phyloP scores from a whole-genome alignment of 2,797 vertebrate species.

The Poecilia picta region DNA sequence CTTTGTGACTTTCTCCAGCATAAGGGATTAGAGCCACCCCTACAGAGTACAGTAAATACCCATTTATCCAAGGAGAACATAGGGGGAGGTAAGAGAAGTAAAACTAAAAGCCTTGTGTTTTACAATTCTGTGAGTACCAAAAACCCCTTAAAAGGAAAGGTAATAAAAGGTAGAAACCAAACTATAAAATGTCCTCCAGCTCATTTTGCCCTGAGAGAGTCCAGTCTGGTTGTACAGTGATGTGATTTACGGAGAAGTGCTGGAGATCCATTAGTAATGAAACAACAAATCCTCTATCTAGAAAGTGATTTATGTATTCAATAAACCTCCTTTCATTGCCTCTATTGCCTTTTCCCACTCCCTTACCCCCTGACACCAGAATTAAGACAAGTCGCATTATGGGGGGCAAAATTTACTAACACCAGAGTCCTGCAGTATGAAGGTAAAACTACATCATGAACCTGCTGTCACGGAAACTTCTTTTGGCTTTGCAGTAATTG shows the following conservation, averaged over 20 bases:
- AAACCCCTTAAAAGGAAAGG: not conserved
- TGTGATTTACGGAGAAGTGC: conserved; percentile 68
- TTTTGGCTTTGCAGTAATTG: conserved; percentile 7
- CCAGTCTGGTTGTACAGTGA: conserved; percentile 31
- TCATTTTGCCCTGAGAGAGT: conserved; percentile 37
- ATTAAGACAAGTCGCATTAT: conserved; percentile 54
- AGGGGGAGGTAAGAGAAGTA: not conserved
- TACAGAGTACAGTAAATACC: not conserved
- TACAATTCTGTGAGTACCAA: not conserved
- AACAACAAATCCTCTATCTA: conserved; percentile 69
- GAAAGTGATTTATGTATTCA: conserved; percentile 77
- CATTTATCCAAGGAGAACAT: not conserved
- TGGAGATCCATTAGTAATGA: conserved; percentile 73
- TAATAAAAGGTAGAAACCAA: conserved; percentile 25
- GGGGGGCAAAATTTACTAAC: conserved; percentile 43
- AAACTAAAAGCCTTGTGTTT: not conserved
- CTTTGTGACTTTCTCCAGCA: not conserved
- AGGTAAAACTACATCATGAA: conserved; percentile 28
- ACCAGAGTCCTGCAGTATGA: conserved; percentile 28
- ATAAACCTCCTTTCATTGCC: conserved; percentile 68
- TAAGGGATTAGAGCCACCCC: not conserved
- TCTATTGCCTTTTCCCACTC: conserved; percentile 60
- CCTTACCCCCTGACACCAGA: conserved; percentile 64
- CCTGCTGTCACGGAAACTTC: conserved; percentile 26
- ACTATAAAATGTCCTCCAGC: conserved; percentile 44